Base-by-base conservation (phyloP, 1,140 invertebrate genomes). In the Diachasma alloeum region DNA sequence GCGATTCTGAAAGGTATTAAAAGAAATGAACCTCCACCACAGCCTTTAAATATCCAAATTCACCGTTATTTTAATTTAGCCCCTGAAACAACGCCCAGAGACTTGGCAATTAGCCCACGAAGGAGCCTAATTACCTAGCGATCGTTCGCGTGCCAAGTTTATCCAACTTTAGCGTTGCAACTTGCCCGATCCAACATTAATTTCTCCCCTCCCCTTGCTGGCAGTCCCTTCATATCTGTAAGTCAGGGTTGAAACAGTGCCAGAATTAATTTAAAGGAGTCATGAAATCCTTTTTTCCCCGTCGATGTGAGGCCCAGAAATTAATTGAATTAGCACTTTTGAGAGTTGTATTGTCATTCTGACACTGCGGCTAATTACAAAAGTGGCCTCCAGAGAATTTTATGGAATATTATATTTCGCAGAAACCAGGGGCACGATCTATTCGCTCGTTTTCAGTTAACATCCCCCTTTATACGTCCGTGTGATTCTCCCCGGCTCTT, bases 21-120 rank as follows among this genome's bases (percentile, higher is more conserved):
- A 37, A 59, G 17, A 39, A 66, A 76, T 19, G 31, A 72, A 10
- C 26, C 13, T 19, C 17, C 31, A 59, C n/a, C 37, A 42, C 11
- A 42, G 53, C 31, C 37, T 44, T 37, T 63, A 22, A 66, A 59
- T 42, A 63, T 48, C 36, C 15, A n/a, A 63, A 15, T 37, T 56
- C 36, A 53, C 48, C 13, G 15, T 19, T 56, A 74, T 63, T 24
- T 75, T 53, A 68, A 36, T 46, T 24, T 37, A 15, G 37, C 26
- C 67, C 26, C 19, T 77, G 72, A 77, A 74, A 73, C 63, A 53
- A 56, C 46, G 11, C 26, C 26, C n/a, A 77, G 68, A 77, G 66
- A 72, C 71, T 72, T 77, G 76, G 76, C 71, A 77, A 77, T 77
- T 74, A 36, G 72, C 67, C 71, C 39, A 74, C 53, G 42, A 70